Base-by-base conservation (phyloP, 2,888 invertebrate species). In the Nineta flava region DNA sequence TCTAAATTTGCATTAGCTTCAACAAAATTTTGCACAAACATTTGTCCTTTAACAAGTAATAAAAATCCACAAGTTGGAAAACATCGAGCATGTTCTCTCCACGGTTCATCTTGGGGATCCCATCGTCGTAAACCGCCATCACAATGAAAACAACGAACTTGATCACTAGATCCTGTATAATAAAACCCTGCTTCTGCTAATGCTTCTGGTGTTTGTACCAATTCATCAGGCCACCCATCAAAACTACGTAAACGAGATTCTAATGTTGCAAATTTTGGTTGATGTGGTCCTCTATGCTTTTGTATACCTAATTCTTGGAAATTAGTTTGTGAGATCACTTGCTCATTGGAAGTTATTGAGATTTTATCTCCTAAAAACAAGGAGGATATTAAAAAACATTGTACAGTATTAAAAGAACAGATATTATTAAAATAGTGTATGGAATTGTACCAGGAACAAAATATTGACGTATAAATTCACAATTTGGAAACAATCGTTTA, bases 51-150 rank as follows among this genome's bases (percentile, higher is more conserved):
- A 46, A 85, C 79, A 50, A 91, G 73, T 51, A 77, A 68, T 15
- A 96, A 79, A 64, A 82, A 95, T 9, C 81, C 83, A 66, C 95
- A 96, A 61, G 78, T 77, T 1, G 91, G 85, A 72, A 91, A 94
- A 92, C 92, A 95, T 58, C 83, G 77, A 10, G 91, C 92, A 69
- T 96, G 96, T 62, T 95, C 95, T 49, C 79, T 76, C 93, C 94
- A 95, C 1, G 93, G 92, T 61, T 86, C 84, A 65, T 95, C 95
- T 15, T 80, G 79, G 38, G 80, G 77, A 64, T 91, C 86, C 95
- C 95, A 96, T 62, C 85, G 83, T 55, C 86, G 76, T 46, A 96
- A 70, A 0, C 93, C 92, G 42, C 93, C 93, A 65, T 91, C 91
- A 66, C 96, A 96, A 69, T 90, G 88, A 70, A 93, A 95, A 66